These are phyloP conservation scores for Lophochroa leadbeateri DNA, from an alignment of 2,113 vertebrate genomes.

Conservation along the genomic window DNA sequence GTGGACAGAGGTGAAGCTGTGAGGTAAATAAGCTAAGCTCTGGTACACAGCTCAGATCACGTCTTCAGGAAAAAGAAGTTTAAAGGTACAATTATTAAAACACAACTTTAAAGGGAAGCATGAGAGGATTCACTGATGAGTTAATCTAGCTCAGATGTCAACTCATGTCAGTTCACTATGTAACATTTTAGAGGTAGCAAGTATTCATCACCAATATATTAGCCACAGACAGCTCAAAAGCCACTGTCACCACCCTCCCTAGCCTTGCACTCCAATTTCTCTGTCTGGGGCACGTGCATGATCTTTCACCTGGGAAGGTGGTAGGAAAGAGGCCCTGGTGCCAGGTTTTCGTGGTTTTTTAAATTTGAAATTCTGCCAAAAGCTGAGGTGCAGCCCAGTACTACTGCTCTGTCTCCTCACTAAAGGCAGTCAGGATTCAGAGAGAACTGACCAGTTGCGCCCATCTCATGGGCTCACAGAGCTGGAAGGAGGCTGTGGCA, in stretches of 20 bases:
- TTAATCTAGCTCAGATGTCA: background rate
- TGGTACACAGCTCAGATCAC: background rate
- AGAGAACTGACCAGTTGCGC: background rate
- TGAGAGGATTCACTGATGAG: background rate
- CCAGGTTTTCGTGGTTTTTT: background rate
- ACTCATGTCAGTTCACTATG: background rate
- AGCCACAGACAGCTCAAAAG: background rate
- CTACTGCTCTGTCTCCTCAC: background rate
- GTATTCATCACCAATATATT: background rate
- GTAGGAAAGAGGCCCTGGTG: background rate
- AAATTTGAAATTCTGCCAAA: background rate
- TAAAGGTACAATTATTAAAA: background rate
- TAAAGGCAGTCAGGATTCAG: background rate
- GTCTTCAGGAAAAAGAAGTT: background rate
- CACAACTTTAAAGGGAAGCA: background rate
- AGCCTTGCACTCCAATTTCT: background rate
- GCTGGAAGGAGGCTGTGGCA: background rate
- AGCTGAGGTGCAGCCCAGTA: background rate
- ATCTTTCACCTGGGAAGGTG: background rate
- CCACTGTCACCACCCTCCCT: background rate
- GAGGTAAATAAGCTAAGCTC: background rate
- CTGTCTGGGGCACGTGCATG: accelerated
- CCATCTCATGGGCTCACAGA: accelerated
- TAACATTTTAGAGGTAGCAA: background rate
- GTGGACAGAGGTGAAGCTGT: background rate